Conservation (phyloP, 2,888 invertebrate species). For the Sialis lutaria region DNA sequence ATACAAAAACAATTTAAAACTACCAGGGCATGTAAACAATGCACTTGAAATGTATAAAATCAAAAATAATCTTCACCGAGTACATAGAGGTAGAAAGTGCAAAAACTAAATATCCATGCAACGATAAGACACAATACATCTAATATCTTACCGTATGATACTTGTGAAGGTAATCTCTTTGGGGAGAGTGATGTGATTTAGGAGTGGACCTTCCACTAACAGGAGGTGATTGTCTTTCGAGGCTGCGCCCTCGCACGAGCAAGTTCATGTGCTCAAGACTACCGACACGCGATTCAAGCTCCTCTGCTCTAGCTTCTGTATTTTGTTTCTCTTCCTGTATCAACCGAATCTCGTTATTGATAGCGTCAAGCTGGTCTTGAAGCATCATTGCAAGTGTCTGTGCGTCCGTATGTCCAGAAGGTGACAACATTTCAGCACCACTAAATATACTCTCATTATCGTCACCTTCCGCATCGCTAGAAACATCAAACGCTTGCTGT, state of each 20-base stretch:
- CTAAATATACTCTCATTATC: constrained; percentile 65
- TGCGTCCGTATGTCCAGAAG: constrained; percentile 62
- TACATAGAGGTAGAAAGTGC: too few species aligned
- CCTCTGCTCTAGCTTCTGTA: constrained; percentile 93
- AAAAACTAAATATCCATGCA: too few species aligned
- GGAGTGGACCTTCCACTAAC: constrained; percentile 83
- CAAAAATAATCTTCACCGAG: too few species aligned
- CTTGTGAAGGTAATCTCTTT: constrained; percentile 75
- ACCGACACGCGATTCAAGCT: constrained; percentile 89
- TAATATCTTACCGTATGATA: constrained; percentile 74
- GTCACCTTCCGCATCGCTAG: constrained; percentile 66
- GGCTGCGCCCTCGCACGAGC: constrained; percentile 51
- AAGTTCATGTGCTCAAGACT: constrained; percentile 90
- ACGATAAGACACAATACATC: too few species aligned
- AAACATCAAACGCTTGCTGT: constrained; percentile 83
- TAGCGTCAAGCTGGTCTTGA: constrained; percentile 98
- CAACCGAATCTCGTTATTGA: constrained; percentile 91
- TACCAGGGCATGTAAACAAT: too few species aligned
- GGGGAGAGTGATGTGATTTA: constrained; percentile 59
- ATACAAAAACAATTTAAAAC: too few species aligned
- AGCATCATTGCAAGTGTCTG: constrained; percentile 96
- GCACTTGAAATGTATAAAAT: too few species aligned
- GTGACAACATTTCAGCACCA: constrained; percentile 53
- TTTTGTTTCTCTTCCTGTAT: constrained; percentile 83
- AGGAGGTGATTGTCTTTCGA: constrained; percentile 60